These are phyloP conservation scores for Chionis minor DNA, from an alignment of 2,113 vertebrate genomes.

Conservation along the genomic window DNA sequence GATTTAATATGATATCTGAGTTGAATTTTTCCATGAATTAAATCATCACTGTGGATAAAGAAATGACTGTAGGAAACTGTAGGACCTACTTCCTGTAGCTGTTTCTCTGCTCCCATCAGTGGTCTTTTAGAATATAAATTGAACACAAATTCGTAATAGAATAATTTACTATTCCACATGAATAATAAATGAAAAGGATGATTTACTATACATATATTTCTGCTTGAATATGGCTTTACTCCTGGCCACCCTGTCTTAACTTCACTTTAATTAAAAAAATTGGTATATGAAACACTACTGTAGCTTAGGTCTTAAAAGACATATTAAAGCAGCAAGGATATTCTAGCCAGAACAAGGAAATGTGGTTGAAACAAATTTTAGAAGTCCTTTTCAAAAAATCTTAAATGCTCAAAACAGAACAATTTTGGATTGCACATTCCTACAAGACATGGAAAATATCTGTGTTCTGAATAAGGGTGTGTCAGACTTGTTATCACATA, in stretches of 20 bases:
- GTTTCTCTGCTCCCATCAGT: not conserved
- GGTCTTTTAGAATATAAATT: conserved; percentile 40
- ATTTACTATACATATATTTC: conserved; percentile 32
- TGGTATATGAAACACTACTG: not conserved
- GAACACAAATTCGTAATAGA: conserved; percentile 47
- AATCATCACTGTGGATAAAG: not conserved
- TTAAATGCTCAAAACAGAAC: not conserved
- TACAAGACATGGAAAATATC: not conserved
- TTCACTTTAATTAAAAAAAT: conserved; percentile 44
- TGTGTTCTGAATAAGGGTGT: not conserved
- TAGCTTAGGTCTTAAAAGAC: not conserved
- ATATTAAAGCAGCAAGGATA: not conserved
- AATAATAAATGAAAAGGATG: conserved; percentile 53
- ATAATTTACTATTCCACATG: conserved; percentile 48
- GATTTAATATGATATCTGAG: not conserved
- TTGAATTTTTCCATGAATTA: not conserved
- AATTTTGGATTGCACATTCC: not conserved
- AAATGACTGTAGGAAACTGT: conserved; percentile 13
- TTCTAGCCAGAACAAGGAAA: not conserved
- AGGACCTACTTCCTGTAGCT: conserved; percentile 23
- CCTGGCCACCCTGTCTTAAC: not conserved
- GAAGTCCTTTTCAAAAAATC: not conserved
- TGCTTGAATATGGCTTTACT: conserved; percentile 12
- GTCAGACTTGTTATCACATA: not conserved
- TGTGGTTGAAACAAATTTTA: not conserved